These are phyloP conservation scores for Eurypyga helias DNA, from an alignment of 2,113 vertebrate genomes.

Conservation along the genomic window DNA sequence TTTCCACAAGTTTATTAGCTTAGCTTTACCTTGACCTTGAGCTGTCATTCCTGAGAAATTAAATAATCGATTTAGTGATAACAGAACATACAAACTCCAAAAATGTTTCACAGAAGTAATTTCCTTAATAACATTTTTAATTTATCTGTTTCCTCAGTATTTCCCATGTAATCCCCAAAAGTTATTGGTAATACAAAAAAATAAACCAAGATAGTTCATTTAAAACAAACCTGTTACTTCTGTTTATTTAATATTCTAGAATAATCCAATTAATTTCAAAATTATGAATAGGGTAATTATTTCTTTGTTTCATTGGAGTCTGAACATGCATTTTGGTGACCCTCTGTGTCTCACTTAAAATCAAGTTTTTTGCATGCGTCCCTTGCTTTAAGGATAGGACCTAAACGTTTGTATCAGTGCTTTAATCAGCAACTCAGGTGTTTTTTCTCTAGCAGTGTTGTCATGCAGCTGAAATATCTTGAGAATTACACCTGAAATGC, in stretches of 20 bases:
- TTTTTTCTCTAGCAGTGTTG: background rate
- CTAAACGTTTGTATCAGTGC: background rate
- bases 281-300: background rate
- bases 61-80: background rate
- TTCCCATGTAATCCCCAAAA: background rate
- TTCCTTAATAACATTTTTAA: background rate
- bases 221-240: background rate
- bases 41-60: background rate
- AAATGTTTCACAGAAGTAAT: background rate
- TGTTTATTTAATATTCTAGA: background rate
- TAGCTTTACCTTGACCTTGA: background rate
- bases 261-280: background rate
- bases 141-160: background rate
- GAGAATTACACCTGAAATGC: background rate
- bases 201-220: background rate
- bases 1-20: background rate
- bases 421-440: background rate
- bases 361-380: background rate
- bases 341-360: background rate
- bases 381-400: background rate
- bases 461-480: background rate
- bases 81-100: background rate
- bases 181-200: background rate
- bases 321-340: background rate
- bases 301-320: background rate